A percentile compares a stretch with the other conserved stretches of the same genome.
Conservation (phyloP, 1,140 invertebrate genomes). For the Monomorium pharaonis region DNA sequence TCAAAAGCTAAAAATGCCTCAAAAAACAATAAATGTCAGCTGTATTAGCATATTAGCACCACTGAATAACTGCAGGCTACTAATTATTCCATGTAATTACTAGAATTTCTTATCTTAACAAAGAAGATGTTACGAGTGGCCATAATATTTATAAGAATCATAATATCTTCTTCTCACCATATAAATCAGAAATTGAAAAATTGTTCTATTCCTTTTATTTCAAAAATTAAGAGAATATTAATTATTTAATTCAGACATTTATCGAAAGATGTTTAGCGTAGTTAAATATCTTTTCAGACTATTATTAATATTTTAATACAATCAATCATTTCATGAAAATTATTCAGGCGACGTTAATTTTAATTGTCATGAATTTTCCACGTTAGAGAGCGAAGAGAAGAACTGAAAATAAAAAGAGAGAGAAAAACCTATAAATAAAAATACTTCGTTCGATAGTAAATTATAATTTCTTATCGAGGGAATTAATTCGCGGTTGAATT, state of each 20-base stretch:
- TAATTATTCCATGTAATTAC: no score
- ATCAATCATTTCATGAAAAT: not conserved
- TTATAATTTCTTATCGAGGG: not conserved
- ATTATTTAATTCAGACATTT: not conserved
- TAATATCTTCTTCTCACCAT: no score
- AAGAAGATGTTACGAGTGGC: no score
- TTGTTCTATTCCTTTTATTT: not conserved
- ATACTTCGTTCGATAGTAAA: not conserved
- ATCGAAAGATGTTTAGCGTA: not conserved
- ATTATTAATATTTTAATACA: not conserved
- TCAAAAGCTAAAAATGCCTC: no score
- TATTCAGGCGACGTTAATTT: not conserved
- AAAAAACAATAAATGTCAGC: no score
- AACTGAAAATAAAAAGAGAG: not conserved
- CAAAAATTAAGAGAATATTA: not conserved
- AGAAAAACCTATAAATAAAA: not conserved
- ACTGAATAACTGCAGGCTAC: no score
- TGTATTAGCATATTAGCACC: no score
- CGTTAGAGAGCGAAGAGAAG: not conserved
- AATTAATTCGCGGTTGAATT: slow-evolving; percentile 10
- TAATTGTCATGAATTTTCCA: not conserved
- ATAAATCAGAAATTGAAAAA: no score
- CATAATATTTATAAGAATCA: no score
- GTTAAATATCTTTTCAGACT: not conserved
- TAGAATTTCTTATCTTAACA: no score